Evolutionary conservation across 2,888 invertebrate genomes (phyloP).

Genomic region (Trimorus sp.): DNA sequence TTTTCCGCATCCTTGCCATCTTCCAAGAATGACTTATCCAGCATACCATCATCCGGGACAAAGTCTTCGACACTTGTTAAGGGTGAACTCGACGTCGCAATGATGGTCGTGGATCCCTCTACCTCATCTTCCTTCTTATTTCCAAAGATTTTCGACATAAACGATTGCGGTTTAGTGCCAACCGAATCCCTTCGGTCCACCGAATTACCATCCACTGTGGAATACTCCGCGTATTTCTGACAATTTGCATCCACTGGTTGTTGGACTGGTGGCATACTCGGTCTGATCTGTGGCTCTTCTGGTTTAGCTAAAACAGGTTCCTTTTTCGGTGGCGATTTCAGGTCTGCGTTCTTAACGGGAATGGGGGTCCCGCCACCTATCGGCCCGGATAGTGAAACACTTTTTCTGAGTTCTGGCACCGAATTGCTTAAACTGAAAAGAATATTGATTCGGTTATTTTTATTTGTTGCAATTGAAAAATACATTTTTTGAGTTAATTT

Average conservation of each 20-base stretch:
- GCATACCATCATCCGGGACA: conserved; percentile 87
- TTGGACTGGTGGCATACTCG: not conserved
- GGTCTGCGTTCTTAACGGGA: conserved; percentile 76
- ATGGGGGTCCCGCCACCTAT: conserved; percentile 80
- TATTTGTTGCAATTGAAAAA: no score
- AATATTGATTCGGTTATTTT: no score
- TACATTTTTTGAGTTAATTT: no score
- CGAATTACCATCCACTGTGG: conserved; percentile 54
- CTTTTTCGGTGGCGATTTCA: conserved; percentile 72
- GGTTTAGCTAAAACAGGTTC: conserved; percentile 65
- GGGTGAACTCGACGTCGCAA: conserved; percentile 67
- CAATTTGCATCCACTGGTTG: conserved; percentile 4
- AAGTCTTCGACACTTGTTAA: conserved; percentile 87
- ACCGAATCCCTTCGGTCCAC: conserved; percentile 71
- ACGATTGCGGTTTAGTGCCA: conserved; percentile 71
- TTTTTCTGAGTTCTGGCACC: conserved; percentile 70
- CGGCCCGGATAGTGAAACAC: conserved; percentile 76
- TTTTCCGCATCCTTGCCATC: conserved; percentile 82
- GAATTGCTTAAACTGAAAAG: conserved; percentile 41
- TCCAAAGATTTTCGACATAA: conserved; percentile 78
- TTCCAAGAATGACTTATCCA: conserved; percentile 90
- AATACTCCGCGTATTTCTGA: conserved; percentile 63
- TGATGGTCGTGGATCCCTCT: conserved; percentile 70
- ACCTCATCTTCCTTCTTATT: conserved; percentile 78
- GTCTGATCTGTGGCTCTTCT: conserved; percentile 60